Evolutionary conservation across 1,140 invertebrate genomes (phyloP), one percentile per base, ranked within the genome.

Genomic region (Phocides pigmalion): DNA sequence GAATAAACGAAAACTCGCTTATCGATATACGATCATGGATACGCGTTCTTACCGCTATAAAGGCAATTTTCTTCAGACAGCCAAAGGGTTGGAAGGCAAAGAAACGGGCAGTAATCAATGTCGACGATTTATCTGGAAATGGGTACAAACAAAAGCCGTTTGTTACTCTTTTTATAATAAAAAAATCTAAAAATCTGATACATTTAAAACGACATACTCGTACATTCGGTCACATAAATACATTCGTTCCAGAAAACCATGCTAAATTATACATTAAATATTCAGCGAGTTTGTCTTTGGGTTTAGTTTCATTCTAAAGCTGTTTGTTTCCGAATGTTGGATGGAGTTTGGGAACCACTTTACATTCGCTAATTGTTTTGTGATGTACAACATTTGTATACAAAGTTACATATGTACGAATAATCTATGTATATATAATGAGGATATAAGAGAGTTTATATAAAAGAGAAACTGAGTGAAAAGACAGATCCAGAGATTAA

Each of bases 301-400:
- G 35, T 14, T 39, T 9, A 28, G 25, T 28, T 28, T 32, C 9
- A 3, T 11, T 32, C 28, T 32, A 8, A 32, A 32, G n/a, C 28
- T 39, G 35, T 14, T 39, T 39, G 35, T 39, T 12, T 22, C 4
- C 35, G 32, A 35, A 12, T 11, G 35, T 39, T 39, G 35, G 35
- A 39, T 39, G 35, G 32, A 39, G 35, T 39, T 39, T 39, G 35
- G 35, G 35, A 14, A 39, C 35, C 35, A 39, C 35, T 39, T 39
- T 39, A 39, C 35, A 39, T 39, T 39, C 35, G 35, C 35, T 39
- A 39, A 39, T 39, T 39, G 35, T 39, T 39, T 39, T 39, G 35
- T 39, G 35, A 12, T 39, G 35, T 39, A 39, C 3, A 2, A 9
- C 35, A 14, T 0, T 39, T 9, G 35, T 39, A 5, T 39, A 14